Conservation (phyloP, 2,113 vertebrate genomes). For the Xenopus tropicalis region UCB_Xtro_10.0 CM004446.2:135491501-135492000, state of each 20-base stretch:
- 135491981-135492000: no score
- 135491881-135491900: no score
- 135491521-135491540: constrained; percentile 10
- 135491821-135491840: no score
- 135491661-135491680: constrained; percentile 2
- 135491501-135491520: background rate
- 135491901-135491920: no score
- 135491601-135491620: constrained; percentile 15
- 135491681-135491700: background rate
- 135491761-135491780: background rate
- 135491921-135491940: no score
- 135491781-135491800: background rate
- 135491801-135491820: no score
- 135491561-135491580: constrained; percentile 3
- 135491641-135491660: constrained; percentile 5
- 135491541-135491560: constrained; percentile 10
- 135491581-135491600: background rate
- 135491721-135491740: background rate
- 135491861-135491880: no score
- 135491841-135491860: no score
- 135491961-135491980: no score
- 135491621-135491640: constrained; percentile 4
- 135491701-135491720: background rate
- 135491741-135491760: background rate
- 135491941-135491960: no score